Evolutionary conservation across 37 sponge, comb jelly and placozoan genomes (phyloP).

Genomic region (Mnemiopsis leidyi): DNA sequence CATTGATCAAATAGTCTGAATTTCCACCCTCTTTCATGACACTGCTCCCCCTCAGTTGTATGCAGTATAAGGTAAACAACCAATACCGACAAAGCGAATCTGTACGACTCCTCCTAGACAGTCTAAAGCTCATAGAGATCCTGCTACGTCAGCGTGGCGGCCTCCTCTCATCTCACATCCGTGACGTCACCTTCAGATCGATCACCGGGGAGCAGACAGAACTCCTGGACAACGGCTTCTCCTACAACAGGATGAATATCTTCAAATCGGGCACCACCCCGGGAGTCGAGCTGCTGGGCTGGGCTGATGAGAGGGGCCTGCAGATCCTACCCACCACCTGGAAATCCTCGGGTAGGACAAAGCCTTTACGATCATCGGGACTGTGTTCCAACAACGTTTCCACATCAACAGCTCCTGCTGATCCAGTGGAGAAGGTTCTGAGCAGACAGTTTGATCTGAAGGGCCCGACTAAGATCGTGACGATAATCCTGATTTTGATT

Average conservation of each 20-base stretch:
- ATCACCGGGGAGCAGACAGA: not conserved
- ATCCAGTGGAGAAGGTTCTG: not conserved
- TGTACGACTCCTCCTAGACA: slow-evolving; percentile 53
- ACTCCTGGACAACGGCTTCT: slow-evolving; percentile 35
- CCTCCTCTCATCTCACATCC: not conserved
- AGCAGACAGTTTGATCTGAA: not conserved
- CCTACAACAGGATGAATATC: slow-evolving; percentile 35
- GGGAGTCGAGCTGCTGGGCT: slow-evolving; percentile 36
- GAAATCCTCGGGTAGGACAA: not conserved
- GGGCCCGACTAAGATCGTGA: not conserved
- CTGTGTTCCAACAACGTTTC: not conserved
- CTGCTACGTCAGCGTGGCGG: not conserved
- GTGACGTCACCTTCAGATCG: not conserved
- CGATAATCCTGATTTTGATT: not conserved
- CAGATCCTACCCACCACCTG: slow-evolving; percentile 40
- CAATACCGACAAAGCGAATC: not conserved
- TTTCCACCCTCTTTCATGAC: not conserved
- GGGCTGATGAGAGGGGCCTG: slow-evolving; percentile 1
- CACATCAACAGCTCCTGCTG: not conserved
- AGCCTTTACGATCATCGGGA: not conserved
- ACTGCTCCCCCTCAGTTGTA: slow-evolving; percentile 3
- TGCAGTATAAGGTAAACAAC: slow-evolving; percentile 38
- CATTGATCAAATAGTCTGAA: not conserved
- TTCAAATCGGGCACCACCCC: slow-evolving; percentile 24
- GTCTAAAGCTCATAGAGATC: slow-evolving; percentile 16